phyloP scores from a whole-genome alignment of 1,140 invertebrate genomes.

The Acyrthosiphon pisum region DNA sequence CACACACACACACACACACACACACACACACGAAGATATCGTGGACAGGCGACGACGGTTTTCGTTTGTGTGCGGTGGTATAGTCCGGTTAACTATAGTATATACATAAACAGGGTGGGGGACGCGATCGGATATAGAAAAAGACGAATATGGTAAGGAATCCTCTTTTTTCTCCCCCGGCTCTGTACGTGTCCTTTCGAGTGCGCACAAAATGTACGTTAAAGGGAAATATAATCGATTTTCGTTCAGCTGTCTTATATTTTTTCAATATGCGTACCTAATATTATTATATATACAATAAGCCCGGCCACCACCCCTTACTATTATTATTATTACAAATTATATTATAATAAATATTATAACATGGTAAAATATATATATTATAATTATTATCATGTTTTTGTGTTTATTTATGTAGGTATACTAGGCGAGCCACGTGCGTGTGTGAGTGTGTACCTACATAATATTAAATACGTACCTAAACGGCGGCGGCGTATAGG shows the following conservation, averaged over 20 bases:
- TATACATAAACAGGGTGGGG: neutral
- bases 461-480: neutral
- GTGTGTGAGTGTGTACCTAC: neutral
- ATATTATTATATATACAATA: neutral
- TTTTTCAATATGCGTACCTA: neutral
- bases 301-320: neutral
- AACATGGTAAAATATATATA: too few species aligned
- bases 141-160: neutral
- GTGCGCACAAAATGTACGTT: neutral
- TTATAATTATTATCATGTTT: neutral
- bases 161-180: neutral
- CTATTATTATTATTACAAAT: neutral
- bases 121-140: neutral
- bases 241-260: slow-evolving; percentile 26
- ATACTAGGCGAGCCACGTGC: neutral
- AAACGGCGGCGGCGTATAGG: neutral
- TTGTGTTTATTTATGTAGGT: neutral
- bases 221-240: slow-evolving; percentile 33
- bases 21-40: neutral
- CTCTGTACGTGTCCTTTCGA: neutral
- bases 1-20: neutral
- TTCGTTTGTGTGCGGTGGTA: neutral
- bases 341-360: neutral
- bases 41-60: neutral
- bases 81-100: too few species aligned